Evolutionary conservation across 2,888 invertebrate genomes (phyloP), one percentile per base, ranked within the genome.

Genomic region (Chrysopilus asiliformis): DNA sequence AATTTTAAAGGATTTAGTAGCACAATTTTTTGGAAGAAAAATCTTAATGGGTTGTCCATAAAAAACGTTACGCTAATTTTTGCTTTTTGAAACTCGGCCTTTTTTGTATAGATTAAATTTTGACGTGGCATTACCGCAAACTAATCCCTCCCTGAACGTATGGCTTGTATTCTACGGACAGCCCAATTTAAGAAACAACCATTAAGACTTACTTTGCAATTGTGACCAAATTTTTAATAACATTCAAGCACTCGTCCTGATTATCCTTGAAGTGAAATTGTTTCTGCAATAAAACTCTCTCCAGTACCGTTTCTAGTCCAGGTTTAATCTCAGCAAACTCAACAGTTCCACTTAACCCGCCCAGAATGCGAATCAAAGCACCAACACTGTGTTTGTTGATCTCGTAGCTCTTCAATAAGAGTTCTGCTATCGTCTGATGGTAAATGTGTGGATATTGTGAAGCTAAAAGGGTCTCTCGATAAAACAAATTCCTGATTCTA

Each of bases 171-270:
- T n/a, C n/a, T n/a, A n/a, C n/a, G n/a, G n/a, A n/a, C n/a, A n/a
- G n/a, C n/a, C n/a, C n/a, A n/a, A n/a, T n/a, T n/a, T n/a, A n/a
- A n/a, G n/a, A n/a, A n/a, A n/a, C n/a, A n/a, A n/a, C n/a, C n/a
- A n/a, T n/a, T n/a, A n/a, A 22, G 7, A 39, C 43, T 39, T 40
- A 52, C 56, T 55, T 54, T 50, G 69, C 53, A 19, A 70, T 42
- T n/a, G 52, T 47, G 4, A 60, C 58, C 15, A 70, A 56, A 51
- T 70, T 70, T 41, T 58, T 58, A 39, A 70, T 66, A 0, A 67
- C 55, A 39, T 62, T 67, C 16, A 57, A 52, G 0, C 59, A 57
- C 20, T 61, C 63, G 2, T 49, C 42, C 8, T 55, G 55, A 2
- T 59, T 50, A 2, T 52, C 48, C 2, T 45, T 42, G 36, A 50